Conservation (phyloP, 2,888 invertebrate species). For the Drepanosiphum platanoidis region DNA sequence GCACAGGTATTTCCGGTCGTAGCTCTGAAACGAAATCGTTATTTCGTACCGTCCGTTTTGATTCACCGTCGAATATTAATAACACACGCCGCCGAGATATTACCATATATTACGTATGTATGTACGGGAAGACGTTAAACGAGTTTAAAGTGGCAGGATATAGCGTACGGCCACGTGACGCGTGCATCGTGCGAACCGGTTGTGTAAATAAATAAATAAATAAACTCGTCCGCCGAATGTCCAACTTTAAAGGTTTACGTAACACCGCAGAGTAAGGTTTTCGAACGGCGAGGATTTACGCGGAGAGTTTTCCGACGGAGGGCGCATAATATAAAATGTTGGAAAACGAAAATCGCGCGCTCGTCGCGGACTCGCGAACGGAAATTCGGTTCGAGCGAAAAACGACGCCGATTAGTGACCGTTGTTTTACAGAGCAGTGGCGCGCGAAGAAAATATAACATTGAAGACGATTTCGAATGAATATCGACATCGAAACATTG, state of each 20-base stretch:
- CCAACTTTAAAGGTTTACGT: not conserved
- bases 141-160: not conserved
- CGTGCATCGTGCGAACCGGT: not conserved
- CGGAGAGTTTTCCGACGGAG: not conserved
- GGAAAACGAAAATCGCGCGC: not conserved
- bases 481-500: too few species aligned
- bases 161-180: too few species aligned
- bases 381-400: not conserved
- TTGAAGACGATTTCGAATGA: too few species aligned
- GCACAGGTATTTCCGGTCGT: conserved; percentile 45
- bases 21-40: conserved; percentile 37
- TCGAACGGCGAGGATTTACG: not conserved
- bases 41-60: not conserved
- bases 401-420: not conserved
- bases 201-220: not conserved
- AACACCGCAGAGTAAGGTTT: too few species aligned
- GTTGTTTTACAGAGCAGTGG: not conserved
- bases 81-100: not conserved
- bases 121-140: not conserved
- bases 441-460: too few species aligned
- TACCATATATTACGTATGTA: too few species aligned
- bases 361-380: not conserved
- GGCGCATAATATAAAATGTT: not conserved
- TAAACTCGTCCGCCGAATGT: not conserved
- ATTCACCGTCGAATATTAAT: not conserved